Evolutionary conservation across 2,888 invertebrate genomes (phyloP).

Genomic region (Acronicta leporina): DNA sequence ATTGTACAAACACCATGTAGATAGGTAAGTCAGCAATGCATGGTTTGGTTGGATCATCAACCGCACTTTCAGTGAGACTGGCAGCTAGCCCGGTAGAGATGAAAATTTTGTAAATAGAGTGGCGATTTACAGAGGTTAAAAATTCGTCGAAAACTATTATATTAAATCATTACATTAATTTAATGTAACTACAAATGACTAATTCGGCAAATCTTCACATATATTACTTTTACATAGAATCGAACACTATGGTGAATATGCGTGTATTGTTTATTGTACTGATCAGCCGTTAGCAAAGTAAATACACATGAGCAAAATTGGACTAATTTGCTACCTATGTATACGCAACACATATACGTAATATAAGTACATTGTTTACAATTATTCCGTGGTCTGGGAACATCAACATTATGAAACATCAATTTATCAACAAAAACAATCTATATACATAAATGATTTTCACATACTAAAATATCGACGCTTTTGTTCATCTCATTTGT

Average conservation of each 20-base stretch:
- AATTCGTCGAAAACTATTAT: slow-evolving; percentile 79
- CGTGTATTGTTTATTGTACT: slow-evolving; percentile 42
- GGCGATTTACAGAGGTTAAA: slow-evolving; percentile 72
- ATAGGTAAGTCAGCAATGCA: slow-evolving; percentile 57
- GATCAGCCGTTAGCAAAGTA: slow-evolving; percentile 58
- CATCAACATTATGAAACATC: slow-evolving; percentile 86
- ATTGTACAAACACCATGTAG: slow-evolving; percentile 74
- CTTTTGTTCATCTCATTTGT: slow-evolving; percentile 40
- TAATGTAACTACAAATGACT: slow-evolving; percentile 81
- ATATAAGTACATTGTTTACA: slow-evolving; percentile 62
- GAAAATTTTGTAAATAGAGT: slow-evolving; percentile 73
- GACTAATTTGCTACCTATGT: slow-evolving; percentile 50
- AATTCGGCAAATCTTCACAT: slow-evolving; percentile 84
- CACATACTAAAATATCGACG: slow-evolving; percentile 82
- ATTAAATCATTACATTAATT: slow-evolving; percentile 61
- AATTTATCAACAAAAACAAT: slow-evolving; percentile 84
- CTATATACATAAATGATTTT: slow-evolving; percentile 73
- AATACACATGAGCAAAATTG: slow-evolving; percentile 49
- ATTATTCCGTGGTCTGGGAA: slow-evolving; percentile 74
- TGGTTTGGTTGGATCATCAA: slow-evolving; percentile 55
- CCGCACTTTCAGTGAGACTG: slow-evolving; percentile 63
- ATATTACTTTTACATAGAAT: slow-evolving; percentile 75
- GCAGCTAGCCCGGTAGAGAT: slow-evolving; percentile 66
- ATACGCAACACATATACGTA: slow-evolving; percentile 49
- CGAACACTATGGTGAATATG: slow-evolving; percentile 81